phyloP scores from a whole-genome alignment of 2,888 invertebrate genomes.

The Matsumyia berberina region DNA sequence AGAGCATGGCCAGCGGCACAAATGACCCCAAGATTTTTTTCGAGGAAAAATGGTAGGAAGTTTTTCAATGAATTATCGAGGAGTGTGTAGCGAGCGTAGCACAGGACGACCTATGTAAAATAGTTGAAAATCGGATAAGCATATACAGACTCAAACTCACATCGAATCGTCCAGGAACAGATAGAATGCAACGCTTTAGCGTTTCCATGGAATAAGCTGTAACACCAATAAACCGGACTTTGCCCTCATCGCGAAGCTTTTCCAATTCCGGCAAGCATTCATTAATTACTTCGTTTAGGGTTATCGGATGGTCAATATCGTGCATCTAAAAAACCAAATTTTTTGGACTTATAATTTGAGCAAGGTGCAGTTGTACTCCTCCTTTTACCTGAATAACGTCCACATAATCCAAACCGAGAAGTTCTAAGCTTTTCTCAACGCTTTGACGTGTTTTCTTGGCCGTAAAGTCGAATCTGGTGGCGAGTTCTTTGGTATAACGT shows the following conservation, averaged over 20 bases:
- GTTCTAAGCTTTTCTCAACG: constrained; percentile 90
- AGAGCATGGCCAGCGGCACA: constrained; percentile 93
- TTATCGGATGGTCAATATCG: constrained; percentile 94
- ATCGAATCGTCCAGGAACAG: constrained; percentile 84
- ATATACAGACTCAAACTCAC: constrained; percentile 77
- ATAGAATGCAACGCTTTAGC: constrained; percentile 90
- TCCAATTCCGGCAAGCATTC: constrained; percentile 94
- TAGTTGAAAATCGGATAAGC: background rate
- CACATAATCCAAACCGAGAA: constrained; percentile 91
- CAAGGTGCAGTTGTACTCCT: background rate
- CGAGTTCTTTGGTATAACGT: constrained; percentile 89
- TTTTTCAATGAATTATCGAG: constrained; percentile 91
- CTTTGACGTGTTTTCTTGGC: constrained; percentile 89
- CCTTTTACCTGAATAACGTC: constrained; percentile 92
- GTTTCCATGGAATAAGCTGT: constrained; percentile 93
- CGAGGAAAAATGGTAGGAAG: constrained; percentile 87
- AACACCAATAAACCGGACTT: constrained; percentile 92
- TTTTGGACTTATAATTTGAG: background rate
- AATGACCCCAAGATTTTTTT: constrained; percentile 89
- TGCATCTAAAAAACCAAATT: constrained; percentile 89
- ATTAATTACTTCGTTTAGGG: constrained; percentile 89
- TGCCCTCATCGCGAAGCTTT: constrained; percentile 89
- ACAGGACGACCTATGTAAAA: constrained; percentile 85
- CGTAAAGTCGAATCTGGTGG: constrained; percentile 94
- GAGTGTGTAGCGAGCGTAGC: constrained; percentile 92